A percentile compares a stretch with the other conserved stretches of the same genome.
These are phyloP conservation scores for Liasis olivaceus DNA, from an alignment of 2,797 vertebrate genomes.

Conservation along the genomic window DNA sequence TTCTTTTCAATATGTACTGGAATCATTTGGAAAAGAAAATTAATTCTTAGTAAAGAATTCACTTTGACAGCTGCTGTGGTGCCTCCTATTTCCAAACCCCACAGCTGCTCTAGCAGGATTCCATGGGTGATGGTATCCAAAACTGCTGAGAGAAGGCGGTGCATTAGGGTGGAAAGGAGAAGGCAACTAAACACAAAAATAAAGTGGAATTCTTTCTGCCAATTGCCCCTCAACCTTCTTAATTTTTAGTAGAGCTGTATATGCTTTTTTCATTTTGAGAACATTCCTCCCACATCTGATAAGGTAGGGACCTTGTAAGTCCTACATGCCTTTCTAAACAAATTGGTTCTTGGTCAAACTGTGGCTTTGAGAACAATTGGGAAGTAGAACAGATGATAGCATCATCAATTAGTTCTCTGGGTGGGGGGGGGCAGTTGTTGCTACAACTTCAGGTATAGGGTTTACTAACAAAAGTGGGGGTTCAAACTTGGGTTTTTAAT, in stretches of 20 bases:
- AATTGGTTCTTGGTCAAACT: neutral
- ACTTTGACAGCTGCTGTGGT: neutral
- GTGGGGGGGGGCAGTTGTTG: neutral
- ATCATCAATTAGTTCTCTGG: neutral
- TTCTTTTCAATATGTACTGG: neutral
- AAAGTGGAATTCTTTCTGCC: neutral
- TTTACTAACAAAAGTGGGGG: neutral
- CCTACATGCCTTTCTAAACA: neutral
- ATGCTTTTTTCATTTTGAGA: neutral
- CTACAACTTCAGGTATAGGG: neutral
- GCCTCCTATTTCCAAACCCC: neutral
- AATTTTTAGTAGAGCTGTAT: neutral
- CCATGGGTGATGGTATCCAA: neutral
- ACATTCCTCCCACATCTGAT: neutral
- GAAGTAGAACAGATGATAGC: neutral
- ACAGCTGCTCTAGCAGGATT: neutral
- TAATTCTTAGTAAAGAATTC: neutral
- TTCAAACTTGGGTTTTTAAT: neutral
- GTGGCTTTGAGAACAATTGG: conserved; percentile 36
- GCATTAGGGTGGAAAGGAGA: neutral
- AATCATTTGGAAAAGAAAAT: neutral
- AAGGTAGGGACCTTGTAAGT: neutral
- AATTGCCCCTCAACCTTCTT: neutral
- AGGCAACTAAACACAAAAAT: neutral
- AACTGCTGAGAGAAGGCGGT: neutral